These are phyloP conservation scores for Ephydatia muelleri DNA, from an alignment of 37 sponge, comb jelly and placozoan genomes.

Conservation along the genomic window DNA sequence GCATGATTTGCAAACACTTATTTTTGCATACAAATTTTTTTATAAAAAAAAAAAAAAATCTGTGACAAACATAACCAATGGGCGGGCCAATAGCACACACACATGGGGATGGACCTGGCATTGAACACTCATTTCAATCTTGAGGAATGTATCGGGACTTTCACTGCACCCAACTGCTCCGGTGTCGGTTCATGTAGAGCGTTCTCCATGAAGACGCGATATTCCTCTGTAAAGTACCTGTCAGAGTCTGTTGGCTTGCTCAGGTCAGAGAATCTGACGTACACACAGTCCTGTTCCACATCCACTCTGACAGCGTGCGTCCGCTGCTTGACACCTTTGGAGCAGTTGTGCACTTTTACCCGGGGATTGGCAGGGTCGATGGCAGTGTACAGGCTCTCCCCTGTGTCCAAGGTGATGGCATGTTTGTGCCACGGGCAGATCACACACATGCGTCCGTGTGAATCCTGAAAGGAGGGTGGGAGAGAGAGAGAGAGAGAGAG, in stretches of 20 bases:
- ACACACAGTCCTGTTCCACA: constrained; percentile 34
- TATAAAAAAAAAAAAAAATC: too few species aligned
- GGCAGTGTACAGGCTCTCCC: constrained; percentile 87
- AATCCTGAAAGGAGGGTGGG: constrained; percentile 37
- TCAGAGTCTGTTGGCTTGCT: constrained; percentile 59
- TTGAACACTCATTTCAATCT: constrained; percentile 11
- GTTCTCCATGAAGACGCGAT: constrained; percentile 56
- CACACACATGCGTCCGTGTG: constrained; percentile 82
- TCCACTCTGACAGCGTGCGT: constrained; percentile 58
- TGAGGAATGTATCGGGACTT: constrained; percentile 60
- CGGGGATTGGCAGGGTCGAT: constrained; percentile 71
- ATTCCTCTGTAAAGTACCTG: constrained; percentile 68
- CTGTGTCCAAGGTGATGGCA: constrained; percentile 83
- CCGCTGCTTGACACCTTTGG: constrained; percentile 87
- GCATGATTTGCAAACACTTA: too few species aligned
- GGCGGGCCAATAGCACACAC: too few species aligned
- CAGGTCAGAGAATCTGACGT: constrained; percentile 60
- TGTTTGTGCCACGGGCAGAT: constrained; percentile 91
- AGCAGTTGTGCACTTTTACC: constrained; percentile 45
- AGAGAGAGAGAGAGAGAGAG: too few species aligned
- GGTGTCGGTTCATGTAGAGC: constrained; percentile 57
- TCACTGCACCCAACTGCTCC: constrained; percentile 12
- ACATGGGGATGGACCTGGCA: too few species aligned
- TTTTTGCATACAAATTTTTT: background rate
- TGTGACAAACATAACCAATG: too few species aligned